Conservation (phyloP, 2,797 vertebrate genomes). For the Glyptemys insculpta region DNA sequence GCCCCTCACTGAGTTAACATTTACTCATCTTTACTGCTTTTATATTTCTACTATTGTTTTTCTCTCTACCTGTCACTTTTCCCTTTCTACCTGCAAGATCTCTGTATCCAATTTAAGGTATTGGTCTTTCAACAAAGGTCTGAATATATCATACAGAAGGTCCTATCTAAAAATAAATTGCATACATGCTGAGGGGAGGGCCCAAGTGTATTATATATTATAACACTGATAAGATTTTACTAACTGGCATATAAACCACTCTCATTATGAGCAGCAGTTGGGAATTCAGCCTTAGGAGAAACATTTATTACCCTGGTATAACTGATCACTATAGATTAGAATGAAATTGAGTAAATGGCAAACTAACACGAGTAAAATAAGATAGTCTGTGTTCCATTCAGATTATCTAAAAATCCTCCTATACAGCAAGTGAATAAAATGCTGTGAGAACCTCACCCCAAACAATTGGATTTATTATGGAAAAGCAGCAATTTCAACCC, state of each 20-base stretch:
- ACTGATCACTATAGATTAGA: neutral
- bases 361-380: neutral
- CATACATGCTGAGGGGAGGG: accelerated
- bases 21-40: neutral
- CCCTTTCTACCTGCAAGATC: neutral
- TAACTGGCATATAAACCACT: neutral
- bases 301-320: constrained; percentile 13
- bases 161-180: neutral
- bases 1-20: accelerated
- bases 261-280: neutral
- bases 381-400: neutral
- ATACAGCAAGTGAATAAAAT: neutral
- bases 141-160: neutral
- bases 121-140: accelerated
- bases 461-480: neutral
- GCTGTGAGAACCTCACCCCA: accelerated
- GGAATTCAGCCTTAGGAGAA: constrained; percentile 29
- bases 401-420: neutral
- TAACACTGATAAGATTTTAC: neutral
- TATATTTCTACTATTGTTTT: neutral
- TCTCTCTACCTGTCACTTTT: neutral
- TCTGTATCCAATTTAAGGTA: neutral
- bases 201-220: accelerated
- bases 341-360: neutral
- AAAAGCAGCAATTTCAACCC: neutral